phyloP scores from a whole-genome alignment of 2,888 invertebrate species.

The Lingula anatina region DNA sequence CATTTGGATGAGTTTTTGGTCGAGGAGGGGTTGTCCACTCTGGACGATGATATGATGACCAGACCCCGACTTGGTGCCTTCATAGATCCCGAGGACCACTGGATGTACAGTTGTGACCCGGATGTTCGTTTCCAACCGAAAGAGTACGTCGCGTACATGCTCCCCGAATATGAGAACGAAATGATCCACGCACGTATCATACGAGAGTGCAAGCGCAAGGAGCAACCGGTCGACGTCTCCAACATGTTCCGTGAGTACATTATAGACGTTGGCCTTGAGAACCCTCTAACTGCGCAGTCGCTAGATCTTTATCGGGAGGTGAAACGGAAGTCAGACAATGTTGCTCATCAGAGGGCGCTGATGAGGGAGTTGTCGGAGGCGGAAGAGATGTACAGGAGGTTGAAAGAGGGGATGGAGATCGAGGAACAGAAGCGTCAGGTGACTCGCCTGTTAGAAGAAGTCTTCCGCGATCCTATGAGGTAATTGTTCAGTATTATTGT shows the following conservation, averaged over 20 bases:
- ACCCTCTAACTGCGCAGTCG: conserved; percentile 1
- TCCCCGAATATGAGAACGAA: not conserved
- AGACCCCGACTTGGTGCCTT: not conserved
- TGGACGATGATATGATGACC: not conserved
- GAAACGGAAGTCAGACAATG: no score
- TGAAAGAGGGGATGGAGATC: no score
- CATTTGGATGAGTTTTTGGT: no score
- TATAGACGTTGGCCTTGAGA: conserved; percentile 4
- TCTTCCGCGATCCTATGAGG: not conserved
- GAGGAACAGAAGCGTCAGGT: not conserved
- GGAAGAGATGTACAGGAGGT: no score
- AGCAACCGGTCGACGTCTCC: not conserved
- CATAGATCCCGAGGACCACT: not conserved
- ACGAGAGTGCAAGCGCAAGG: not conserved
- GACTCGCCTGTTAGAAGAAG: not conserved
- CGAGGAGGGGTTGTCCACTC: not conserved
- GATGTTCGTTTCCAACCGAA: conserved; percentile 4
- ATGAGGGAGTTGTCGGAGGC: no score
- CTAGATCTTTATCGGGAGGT: conserved; percentile 3
- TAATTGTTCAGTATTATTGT: no score
- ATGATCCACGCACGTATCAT: not conserved
- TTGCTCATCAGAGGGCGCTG: no score
- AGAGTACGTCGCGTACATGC: conserved; percentile 4
- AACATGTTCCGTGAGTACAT: conserved; percentile 2
- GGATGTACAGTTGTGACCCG: conserved; percentile 1